Conservation (phyloP, 1,140 invertebrate genomes). For the Euwallacea fornicatus region DNA sequence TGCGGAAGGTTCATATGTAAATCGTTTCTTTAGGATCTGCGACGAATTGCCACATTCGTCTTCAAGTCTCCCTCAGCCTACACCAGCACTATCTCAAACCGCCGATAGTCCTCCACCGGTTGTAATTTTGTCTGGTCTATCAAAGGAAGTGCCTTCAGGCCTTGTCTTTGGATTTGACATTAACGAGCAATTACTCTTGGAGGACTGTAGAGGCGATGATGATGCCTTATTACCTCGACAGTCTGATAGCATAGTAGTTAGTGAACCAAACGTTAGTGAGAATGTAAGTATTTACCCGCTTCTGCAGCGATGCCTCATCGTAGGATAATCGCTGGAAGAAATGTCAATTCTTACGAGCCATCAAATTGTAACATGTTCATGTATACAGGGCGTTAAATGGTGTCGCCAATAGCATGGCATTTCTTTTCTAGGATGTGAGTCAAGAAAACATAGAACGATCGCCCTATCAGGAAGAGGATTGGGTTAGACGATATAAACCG, state of each 20-base stretch:
- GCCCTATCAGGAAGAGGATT: slow-evolving; percentile 10
- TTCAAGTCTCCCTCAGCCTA: not conserved
- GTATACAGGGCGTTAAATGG: not conserved
- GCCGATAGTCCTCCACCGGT: slow-evolving; percentile 57
- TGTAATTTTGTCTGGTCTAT: slow-evolving; percentile 59
- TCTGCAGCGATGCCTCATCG: not conserved
- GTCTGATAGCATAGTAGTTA: slow-evolving; percentile 6
- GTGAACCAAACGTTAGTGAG: slow-evolving; percentile 23
- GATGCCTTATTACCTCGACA: slow-evolving; percentile 1
- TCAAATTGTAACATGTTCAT: too few relatives aligned
- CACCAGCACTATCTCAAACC: not conserved
- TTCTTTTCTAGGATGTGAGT: slow-evolving; percentile 11
- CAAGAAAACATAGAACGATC: slow-evolving; percentile 14
- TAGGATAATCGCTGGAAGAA: too few relatives aligned
- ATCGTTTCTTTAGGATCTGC: slow-evolving; percentile 11
- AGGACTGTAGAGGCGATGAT: slow-evolving; percentile 37
- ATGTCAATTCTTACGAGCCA: too few relatives aligned
- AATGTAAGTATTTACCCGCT: slow-evolving; percentile 21
- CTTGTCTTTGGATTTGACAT: slow-evolving; percentile 69
- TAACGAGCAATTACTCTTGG: slow-evolving; percentile 63
- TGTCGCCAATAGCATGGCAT: not conserved
- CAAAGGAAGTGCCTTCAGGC: slow-evolving; percentile 54
- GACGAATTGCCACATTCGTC: slow-evolving; percentile 15
- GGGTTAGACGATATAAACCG: slow-evolving; percentile 16
- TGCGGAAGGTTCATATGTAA: not conserved